Percentiles rank a stretch among this genome's conserved stretches.
phyloP scores from a whole-genome alignment of 1,140 invertebrate genomes.

The Stegodyphus mimosarum region DNA sequence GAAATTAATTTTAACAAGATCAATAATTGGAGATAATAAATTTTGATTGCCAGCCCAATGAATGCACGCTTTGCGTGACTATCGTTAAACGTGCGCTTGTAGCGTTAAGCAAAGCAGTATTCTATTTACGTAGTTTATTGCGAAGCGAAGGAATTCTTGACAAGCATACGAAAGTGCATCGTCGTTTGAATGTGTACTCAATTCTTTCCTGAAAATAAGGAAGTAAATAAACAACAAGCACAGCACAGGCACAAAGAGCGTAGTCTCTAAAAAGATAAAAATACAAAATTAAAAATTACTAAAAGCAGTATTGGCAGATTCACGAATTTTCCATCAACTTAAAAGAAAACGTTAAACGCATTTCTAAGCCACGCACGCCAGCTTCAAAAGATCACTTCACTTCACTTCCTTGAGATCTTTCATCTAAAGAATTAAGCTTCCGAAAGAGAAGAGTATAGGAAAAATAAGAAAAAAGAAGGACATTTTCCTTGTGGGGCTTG shows the following conservation, averaged over 20 bases:
- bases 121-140: too few relatives aligned
- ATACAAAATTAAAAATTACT: background rate
- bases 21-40: too few relatives aligned
- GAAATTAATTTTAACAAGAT: too few relatives aligned
- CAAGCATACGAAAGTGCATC: background rate
- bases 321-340: background rate
- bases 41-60: too few relatives aligned
- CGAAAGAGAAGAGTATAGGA: background rate
- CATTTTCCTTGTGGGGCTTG: background rate
- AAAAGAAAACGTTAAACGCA: slow-evolving; percentile 14
- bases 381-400: slow-evolving; percentile 15
- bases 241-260: too few relatives aligned
- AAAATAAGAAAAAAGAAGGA: slow-evolving; percentile 2
- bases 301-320: background rate
- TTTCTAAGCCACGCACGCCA: slow-evolving; percentile 15
- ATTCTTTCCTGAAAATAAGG: background rate
- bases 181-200: background rate
- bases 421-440: slow-evolving; percentile 1
- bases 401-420: slow-evolving; percentile 5
- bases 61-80: too few relatives aligned
- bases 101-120: too few relatives aligned
- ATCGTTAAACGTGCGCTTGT: too few relatives aligned
- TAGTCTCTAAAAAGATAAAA: too few relatives aligned
- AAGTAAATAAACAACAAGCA: background rate
- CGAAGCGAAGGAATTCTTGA: background rate